Base-by-base conservation (phyloP, 2,113 vertebrate species). In the Entelurus aequoreus region DNA sequence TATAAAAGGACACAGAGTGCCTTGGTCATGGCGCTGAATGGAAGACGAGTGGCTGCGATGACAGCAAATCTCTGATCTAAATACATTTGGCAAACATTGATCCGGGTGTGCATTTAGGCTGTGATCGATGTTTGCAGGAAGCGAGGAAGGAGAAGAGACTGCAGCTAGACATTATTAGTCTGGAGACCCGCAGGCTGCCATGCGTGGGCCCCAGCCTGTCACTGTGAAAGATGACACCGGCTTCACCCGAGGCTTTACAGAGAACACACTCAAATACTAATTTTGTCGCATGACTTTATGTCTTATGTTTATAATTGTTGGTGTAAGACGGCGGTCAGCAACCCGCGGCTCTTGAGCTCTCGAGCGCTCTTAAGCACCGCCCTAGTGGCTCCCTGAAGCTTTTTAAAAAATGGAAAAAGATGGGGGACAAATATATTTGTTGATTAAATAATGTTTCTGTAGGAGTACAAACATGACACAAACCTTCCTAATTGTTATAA, bases 221-320 rank as follows among this genome's bases (percentile, higher is more conserved):
- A 86, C 66, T n/a, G 80, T 87, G 84, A 88, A 81, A 88, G 84
- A 88, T 88, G 81, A 85, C 77, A 81, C 70, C 54, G 3, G 51
- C 65, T 57, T 74, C 78, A 82, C 76, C 60, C n/a, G 77, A 77
- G 83, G 72, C 65, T 6, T 19, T 16, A 46, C 42, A 46, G 42
- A 46, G 42, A 46, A 58, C 55, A 78, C 64, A 48, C 0, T 59
- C 21, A 46, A 46, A 46, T 46, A 46, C 42, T 12, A 11, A 46
- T 46, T 46, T 46, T 46, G 10, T 46, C 42, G 10, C 42, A 46
- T 12, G 42, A 12, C 42, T 46, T 12, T 46, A 46, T 46, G 42
- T 28, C 28, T 3, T 28, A 28, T 0, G 28, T 28, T 28, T 28
- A 4, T 12, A 11, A 46, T 46, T 6, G 38, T 40, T 40, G 6